Base-by-base conservation (phyloP, 2,888 invertebrate genomes). In the Acanthosepion lycidas region DNA sequence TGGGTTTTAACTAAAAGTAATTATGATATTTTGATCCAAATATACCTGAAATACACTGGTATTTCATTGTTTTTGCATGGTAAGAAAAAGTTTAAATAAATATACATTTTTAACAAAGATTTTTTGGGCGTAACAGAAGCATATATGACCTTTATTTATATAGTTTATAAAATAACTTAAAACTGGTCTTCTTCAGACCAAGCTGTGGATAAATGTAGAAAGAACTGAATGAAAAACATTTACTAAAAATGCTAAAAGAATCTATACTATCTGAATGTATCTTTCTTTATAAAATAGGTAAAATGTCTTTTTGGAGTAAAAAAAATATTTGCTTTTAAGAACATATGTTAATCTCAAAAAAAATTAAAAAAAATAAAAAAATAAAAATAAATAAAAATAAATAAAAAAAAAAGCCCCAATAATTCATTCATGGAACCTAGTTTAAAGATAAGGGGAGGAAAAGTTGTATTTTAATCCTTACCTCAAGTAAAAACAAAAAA, bases 341-440 rank as follows among this genome's bases (percentile, higher is more conserved):
- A 78, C 78, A 78, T 78, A 78, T 78, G 78, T 78, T 78, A 78
- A 78, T 78, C 78, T 78, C 78, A 78, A 78, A 33, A 42, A 42
- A 42, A 42, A 42, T 2, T 2, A 42, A 42, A 42, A 42, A 42
- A 42, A 78, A 78, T n/a, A n/a, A n/a, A n/a, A n/a, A n/a, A n/a
- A n/a, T n/a, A n/a, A n/a, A n/a, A n/a, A n/a, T n/a, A n/a, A n/a
- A n/a, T n/a, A n/a, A n/a, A n/a, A n/a, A n/a, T n/a, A 78, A n/a
- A 42, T 2, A 42, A 42, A 42, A 42, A 42, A 42, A 42, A 78
- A 78, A 78, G 5, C n/a, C 33, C 78, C 78, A 59, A 20, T 59
- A 59, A 59, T 23, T 23, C 59, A 78, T 78, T 78, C 15, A n/a
- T n/a, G 33, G 78, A 33, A 59, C 59, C 23, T 23, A 23, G 59